Base-by-base conservation (phyloP, 2,113 vertebrate species). In the Rhinichthys klamathensis region DNA sequence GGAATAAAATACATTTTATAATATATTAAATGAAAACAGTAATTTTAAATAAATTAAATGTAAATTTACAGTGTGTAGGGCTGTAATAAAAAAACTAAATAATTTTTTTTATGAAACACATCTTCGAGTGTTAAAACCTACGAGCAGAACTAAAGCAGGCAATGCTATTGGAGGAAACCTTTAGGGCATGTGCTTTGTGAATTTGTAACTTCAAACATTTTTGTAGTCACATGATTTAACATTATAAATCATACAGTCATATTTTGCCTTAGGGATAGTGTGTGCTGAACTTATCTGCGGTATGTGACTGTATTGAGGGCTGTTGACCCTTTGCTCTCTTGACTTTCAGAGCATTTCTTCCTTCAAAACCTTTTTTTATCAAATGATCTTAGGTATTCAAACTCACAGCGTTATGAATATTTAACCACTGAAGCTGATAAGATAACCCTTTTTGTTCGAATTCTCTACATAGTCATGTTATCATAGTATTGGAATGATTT, bases 341-440 rank as follows among this genome's bases (percentile, higher is more conserved):
- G 15, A 61, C 54, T 46, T 85, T 56, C 3, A 80, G 58, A 27
- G 2, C 10, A 25, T 41, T 80, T 54, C 51, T 49, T 51, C 54
- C 23, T 12, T 15, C 16, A 65, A 32, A 23, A 8, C 1, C 46
- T 2, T 41, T 58, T 38, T 65, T 15, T 70, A 85, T 88, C 74
- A 46, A 46, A 74, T 58, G 30, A 80, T 88, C 80, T 85, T 41
- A 13, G 32, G 32, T 69, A 80, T 61, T 67, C 32, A 25, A 18
- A 18, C 44, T 80, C 15, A 12, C 27, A 32, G 74, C 2, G 63
- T 79, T 86, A 84, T 91, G 35, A 92, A 91, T 92, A 63, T 90
- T 93, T 92, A 93, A 91, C 90, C 76, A 44, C 41, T 73, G 85
- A 21, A 35, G 51, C 69, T 84, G 88, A 92, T 93, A 90, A 92